Evolutionary conservation across 2,888 invertebrate genomes (phyloP), one percentile per base, ranked within the genome.

Genomic region (Cremastobaeus sp.): DNA sequence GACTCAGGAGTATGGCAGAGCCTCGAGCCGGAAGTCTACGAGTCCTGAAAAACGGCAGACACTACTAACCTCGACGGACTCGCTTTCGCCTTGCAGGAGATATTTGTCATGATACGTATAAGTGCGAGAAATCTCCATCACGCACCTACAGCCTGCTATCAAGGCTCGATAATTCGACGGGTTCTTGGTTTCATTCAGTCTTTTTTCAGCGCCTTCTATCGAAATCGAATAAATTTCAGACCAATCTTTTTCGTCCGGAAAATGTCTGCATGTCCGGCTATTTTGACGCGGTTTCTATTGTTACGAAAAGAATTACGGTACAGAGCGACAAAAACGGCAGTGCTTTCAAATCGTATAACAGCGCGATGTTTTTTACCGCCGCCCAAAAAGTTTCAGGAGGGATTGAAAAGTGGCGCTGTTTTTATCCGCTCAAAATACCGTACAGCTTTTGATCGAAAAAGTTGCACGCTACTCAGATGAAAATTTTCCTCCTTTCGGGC

Each of bases 61-160:
- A 64, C 69, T 71, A 72, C 72, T 74, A 70, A 74, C 66, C 72
- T 73, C 54, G 34, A 15, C 59, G 48, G 62, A 66, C 76, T 82
- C 82, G 85, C 85, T 86, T 84, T 86, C 86, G 85, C 85, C 82
- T 66, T 39, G 66, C 69, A 72, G 62, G 74, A 78, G 80, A 83
- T 82, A 78, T 80, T 84, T 82, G 82, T 79, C 81, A 78, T 76
- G 68, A 65, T 64, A 71, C 71, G 71, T 72, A 72, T 55, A 71
- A 52, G 71, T 65, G 30, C 79, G 82, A 79, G 82, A 85, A 83
- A 85, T 81, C 80, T 77, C 11, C 11, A 11, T 32, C 3, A 32
- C 25, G 5, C 4, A 25, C 25, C 25, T 25, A 25, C 25, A 25
- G 25, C n/a, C n/a, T n/a, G n/a, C n/a, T n/a, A n/a, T n/a, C n/a